A percentile compares a stretch with the other conserved stretches of the same genome.
Evolutionary conservation across 2,113 vertebrate genomes (phyloP).

Genomic region (Tamias sibiricus): DNA sequence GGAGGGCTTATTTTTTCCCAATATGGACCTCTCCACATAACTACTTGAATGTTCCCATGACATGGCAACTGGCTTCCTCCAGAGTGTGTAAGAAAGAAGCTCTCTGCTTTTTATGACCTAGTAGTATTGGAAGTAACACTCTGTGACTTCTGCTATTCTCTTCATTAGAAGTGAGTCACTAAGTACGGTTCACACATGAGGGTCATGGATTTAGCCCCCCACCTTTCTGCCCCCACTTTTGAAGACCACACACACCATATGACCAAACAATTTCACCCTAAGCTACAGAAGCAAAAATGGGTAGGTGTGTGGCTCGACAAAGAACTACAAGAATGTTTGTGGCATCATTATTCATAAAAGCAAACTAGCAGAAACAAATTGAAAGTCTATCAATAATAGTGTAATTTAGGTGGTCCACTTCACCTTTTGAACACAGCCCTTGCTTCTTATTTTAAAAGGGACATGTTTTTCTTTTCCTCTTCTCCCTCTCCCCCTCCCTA

Average conservation of each 20-base stretch:
- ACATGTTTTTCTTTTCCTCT: no score
- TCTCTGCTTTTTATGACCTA: not conserved
- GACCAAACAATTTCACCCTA: not conserved
- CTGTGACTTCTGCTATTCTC: conserved; percentile 17
- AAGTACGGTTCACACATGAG: not conserved
- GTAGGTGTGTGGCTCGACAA: not conserved
- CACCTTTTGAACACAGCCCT: no score
- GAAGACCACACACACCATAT: not conserved
- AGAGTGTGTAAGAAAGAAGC: not conserved
- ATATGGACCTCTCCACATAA: not conserved
- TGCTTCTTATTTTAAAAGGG: no score
- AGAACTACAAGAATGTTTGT: conserved; percentile 2
- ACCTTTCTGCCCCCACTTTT: not conserved
- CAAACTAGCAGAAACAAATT: not conserved
- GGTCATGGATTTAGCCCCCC: not conserved
- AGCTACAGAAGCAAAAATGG: conserved; percentile 46
- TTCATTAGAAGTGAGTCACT: conserved; percentile 42
- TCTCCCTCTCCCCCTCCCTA: no score
- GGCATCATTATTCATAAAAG: not conserved
- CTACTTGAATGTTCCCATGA: not conserved
- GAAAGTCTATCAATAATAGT: not conserved
- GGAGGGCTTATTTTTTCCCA: not conserved
- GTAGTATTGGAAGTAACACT: not conserved
- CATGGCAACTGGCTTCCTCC: not conserved
- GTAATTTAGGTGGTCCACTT: no score